Evolutionary conservation across 2,113 vertebrate genomes (phyloP).

Genomic region (Microcebus ravelobensis): DNA sequence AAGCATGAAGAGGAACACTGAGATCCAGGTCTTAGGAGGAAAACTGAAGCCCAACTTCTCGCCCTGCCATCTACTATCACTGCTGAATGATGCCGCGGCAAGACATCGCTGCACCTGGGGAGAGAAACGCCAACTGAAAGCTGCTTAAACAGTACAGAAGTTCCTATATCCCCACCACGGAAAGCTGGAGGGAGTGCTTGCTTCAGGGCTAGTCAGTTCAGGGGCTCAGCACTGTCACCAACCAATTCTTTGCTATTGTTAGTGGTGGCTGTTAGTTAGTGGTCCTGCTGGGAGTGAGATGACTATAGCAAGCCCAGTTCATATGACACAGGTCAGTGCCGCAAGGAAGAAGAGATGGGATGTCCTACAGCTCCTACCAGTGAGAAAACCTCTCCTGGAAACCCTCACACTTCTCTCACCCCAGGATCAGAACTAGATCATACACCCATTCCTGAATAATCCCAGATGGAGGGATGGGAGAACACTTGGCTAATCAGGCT

Average conservation of each 20-base stretch:
- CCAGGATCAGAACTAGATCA: neutral
- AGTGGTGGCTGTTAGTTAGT: too few relatives aligned
- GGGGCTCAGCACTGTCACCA: neutral
- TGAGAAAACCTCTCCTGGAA: neutral
- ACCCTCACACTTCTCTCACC: neutral
- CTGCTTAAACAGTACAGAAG: neutral
- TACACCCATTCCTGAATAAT: neutral
- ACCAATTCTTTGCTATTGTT: neutral
- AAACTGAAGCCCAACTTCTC: too few relatives aligned
- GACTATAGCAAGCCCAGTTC: neutral
- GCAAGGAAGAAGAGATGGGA: neutral
- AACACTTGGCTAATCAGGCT: neutral
- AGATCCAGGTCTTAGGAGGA: neutral
- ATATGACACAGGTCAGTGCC: fast-evolving
- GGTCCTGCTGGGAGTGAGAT: neutral
- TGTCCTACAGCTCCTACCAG: fast-evolving
- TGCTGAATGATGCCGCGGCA: too few relatives aligned
- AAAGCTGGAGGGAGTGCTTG: neutral
- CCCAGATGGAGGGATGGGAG: too few relatives aligned
- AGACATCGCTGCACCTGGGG: neutral
- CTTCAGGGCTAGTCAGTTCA: neutral
- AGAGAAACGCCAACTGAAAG: neutral
- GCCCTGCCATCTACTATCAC: neutral
- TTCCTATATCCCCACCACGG: fast-evolving
- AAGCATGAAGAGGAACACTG: neutral